Percentiles rank a stretch among this genome's conserved stretches.
phyloP scores from a whole-genome alignment of 2,113 vertebrate species.

The Nicator chloris region DNA sequence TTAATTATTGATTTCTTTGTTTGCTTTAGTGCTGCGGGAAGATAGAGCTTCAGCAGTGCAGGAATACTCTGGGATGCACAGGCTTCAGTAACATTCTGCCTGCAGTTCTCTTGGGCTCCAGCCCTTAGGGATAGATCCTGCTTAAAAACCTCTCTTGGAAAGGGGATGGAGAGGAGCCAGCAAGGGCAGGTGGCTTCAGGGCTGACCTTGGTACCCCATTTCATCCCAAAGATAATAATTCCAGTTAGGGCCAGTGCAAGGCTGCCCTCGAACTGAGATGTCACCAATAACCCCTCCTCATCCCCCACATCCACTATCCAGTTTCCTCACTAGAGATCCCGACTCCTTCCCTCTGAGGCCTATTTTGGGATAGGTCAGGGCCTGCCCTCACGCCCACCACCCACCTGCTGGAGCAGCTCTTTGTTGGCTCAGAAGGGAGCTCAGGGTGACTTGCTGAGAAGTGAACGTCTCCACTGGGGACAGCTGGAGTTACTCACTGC shows the following conservation, averaged over 20 bases:
- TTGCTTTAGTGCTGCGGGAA: not conserved
- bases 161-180: not conserved
- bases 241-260: not conserved
- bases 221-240: not conserved
- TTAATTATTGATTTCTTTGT: not conserved
- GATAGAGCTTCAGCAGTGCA: not conserved
- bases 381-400: not conserved
- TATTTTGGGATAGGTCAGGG: not conserved
- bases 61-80: not conserved
- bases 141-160: not conserved
- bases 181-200: not conserved
- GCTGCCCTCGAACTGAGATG: not conserved
- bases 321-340: not conserved
- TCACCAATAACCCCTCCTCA: not conserved
- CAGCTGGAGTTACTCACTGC: not conserved
- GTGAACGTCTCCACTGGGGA: not conserved
- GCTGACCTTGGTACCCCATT: not conserved
- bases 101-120: not conserved
- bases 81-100: not conserved
- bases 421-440: not conserved
- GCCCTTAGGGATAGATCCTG: rapidly evolving
- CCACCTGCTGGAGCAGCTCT: not conserved
- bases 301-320: not conserved
- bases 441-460: not conserved
- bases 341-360: not conserved